A percentile compares a stretch with the other conserved stretches of the same genome.
Conservation (phyloP, 2,113 vertebrate species). For the Condylura cristata region DNA sequence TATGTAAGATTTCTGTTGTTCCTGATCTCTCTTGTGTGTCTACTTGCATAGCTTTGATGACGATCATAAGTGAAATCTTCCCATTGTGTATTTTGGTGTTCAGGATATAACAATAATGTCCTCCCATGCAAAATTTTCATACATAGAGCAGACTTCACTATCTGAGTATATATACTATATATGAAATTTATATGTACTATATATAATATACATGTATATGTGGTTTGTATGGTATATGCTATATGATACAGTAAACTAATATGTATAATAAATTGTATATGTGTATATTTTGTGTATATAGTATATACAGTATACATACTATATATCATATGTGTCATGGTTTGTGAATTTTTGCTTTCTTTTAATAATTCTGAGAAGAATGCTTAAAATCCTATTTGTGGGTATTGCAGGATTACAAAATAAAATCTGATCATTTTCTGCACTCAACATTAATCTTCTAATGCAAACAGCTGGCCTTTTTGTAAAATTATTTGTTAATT, state of each 20-base stretch:
- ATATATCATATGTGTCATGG: neutral
- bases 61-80: neutral
- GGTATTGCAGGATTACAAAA: neutral
- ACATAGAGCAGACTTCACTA: neutral
- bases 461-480: constrained; percentile 30
- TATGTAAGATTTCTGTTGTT: neutral
- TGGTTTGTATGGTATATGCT: neutral
- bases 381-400: neutral
- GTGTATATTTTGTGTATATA: neutral
- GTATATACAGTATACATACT: neutral
- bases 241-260: too few species aligned
- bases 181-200: neutral
- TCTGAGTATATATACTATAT: neutral
- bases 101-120: neutral
- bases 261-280: too few species aligned
- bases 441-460: neutral
- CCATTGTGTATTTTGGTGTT: neutral
- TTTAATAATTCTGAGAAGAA: neutral
- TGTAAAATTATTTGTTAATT: constrained; percentile 46
- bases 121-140: neutral
- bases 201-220: neutral
- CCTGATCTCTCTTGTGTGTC: neutral
- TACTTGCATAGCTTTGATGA: neutral
- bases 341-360: neutral
- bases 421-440: neutral